A percentile compares a stretch with the other conserved stretches of the same genome.
These are phyloP conservation scores for Manis javanica DNA, from an alignment of 2,797 vertebrate species.

Conservation along the genomic window DNA sequence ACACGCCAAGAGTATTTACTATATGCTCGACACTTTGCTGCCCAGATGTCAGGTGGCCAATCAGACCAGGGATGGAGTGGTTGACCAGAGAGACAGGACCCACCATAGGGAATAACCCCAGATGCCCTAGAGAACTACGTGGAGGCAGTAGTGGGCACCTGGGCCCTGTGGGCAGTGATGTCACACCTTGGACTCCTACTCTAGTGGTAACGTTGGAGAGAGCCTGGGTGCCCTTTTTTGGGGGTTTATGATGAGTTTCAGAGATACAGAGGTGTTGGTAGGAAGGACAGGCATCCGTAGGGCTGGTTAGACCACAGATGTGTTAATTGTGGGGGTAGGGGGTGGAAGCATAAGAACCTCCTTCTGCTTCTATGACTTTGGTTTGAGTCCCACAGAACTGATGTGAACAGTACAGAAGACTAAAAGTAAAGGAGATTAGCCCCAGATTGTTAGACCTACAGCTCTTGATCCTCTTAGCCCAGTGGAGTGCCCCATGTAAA, in stretches of 20 bases:
- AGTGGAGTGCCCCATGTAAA: background rate
- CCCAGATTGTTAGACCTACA: background rate
- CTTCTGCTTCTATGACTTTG: background rate
- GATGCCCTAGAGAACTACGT: background rate
- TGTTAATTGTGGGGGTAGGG: background rate
- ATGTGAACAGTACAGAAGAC: background rate
- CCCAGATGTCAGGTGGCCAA: too few species aligned
- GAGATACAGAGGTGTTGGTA: background rate
- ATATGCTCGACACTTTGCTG: accelerated
- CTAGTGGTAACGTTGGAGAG: background rate
- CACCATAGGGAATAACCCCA: background rate
- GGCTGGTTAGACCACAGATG: background rate
- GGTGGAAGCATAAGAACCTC: background rate
- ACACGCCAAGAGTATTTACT: background rate
- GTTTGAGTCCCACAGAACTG: background rate
- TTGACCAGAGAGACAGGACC: background rate
- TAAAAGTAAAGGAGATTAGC: background rate
- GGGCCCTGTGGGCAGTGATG: background rate
- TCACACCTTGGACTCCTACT: background rate
- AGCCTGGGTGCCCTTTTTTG: background rate
- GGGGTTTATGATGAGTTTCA: background rate
- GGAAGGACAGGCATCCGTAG: too few species aligned
- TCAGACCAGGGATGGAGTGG: background rate
- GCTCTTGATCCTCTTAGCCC: background rate
- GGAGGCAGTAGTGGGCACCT: background rate